Evolutionary conservation across 2,888 invertebrate species (phyloP).

Genomic region (Andrena haemorrhoa): DNA sequence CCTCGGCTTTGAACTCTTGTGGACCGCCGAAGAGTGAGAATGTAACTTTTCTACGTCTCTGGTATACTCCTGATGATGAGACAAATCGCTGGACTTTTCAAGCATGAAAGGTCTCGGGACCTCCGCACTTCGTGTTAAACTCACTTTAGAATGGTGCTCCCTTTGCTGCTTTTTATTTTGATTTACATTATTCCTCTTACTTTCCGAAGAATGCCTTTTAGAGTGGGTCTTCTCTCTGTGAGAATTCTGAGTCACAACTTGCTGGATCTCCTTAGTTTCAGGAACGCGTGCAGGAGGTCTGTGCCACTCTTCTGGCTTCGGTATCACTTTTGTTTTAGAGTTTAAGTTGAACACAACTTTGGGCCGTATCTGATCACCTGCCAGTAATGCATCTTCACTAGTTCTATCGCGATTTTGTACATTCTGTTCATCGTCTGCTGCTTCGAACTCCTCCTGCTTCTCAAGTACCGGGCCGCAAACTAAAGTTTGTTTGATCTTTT

Average conservation of each 20-base stretch:
- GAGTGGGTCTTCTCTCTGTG: neutral
- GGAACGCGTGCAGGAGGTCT: slow-evolving; percentile 10
- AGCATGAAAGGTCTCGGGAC: neutral
- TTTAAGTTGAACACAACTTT: slow-evolving; percentile 79
- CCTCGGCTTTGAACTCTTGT: slow-evolving; percentile 27
- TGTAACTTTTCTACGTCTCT: slow-evolving; percentile 19
- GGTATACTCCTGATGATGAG: neutral
- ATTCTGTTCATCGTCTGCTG: slow-evolving; percentile 12
- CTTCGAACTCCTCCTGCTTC: slow-evolving; percentile 1
- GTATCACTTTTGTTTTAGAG: slow-evolving; percentile 70
- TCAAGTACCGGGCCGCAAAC: slow-evolving; percentile 16
- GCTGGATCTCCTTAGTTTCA: slow-evolving; percentile 26
- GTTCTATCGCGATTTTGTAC: slow-evolving; percentile 17
- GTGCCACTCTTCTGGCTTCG: slow-evolving; percentile 72
- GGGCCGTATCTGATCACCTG: slow-evolving; percentile 67
- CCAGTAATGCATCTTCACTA: slow-evolving; percentile 12
- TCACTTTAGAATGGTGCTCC: neutral
- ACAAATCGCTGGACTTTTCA: slow-evolving; percentile 15
- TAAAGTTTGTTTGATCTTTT: slow-evolving; percentile 18
- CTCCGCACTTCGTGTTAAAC: neutral
- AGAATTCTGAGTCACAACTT: neutral
- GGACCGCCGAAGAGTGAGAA: neutral
- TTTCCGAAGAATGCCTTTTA: slow-evolving; percentile 3
- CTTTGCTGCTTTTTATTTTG: slow-evolving; percentile 6
- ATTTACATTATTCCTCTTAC: slow-evolving; percentile 15